These are phyloP conservation scores for Grallaria varia DNA, from an alignment of 2,113 vertebrate genomes.

Conservation along the genomic window DNA sequence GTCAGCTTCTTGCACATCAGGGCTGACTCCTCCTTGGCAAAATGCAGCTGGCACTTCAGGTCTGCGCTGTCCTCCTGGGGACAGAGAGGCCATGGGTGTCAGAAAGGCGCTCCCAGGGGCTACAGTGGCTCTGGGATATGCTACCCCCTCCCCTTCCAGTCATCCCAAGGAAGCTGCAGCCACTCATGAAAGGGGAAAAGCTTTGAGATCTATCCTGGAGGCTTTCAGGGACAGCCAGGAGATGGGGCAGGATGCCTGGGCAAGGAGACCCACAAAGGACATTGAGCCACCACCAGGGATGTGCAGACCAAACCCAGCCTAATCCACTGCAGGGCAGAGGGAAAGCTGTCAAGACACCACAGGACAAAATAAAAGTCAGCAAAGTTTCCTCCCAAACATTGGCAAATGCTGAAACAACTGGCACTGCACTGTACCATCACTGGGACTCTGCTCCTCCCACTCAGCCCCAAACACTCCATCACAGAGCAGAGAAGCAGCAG, in stretches of 20 bases:
- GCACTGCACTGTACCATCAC: accelerated
- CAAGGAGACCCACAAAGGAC: accelerated
- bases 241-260: background rate
- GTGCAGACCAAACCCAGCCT: background rate
- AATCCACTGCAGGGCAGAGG: accelerated
- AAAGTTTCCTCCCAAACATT: background rate
- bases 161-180: background rate
- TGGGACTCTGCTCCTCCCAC: background rate
- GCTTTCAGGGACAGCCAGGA: background rate
- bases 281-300: accelerated
- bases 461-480: background rate
- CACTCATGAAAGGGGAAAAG: background rate
- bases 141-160: background rate
- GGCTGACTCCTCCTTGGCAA: constrained; percentile 95
- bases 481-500: background rate
- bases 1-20: constrained; percentile 99
- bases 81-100: background rate
- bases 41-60: constrained; percentile 96
- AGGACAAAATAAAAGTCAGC: background rate
- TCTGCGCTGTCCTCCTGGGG: constrained; percentile 92
- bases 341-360: background rate
- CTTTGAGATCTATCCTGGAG: background rate
- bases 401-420: background rate
- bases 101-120: background rate
- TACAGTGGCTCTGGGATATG: background rate